Conservation (phyloP, 2,113 vertebrate genomes). For the Phrynosoma platyrhinos region DNA sequence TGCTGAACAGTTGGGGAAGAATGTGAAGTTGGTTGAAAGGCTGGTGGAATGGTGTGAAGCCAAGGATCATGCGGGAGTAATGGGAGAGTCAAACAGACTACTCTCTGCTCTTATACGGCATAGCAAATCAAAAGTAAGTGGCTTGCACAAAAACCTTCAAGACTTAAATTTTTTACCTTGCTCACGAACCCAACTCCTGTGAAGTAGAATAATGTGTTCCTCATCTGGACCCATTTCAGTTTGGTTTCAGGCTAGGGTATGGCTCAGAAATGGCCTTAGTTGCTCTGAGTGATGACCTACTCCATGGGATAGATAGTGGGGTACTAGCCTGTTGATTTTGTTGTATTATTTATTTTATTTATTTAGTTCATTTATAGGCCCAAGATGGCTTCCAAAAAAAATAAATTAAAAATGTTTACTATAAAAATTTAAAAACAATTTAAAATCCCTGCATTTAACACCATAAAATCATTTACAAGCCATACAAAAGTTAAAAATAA, state of each 20-base stretch:
- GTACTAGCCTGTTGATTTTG: too few relatives aligned
- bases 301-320: too few relatives aligned
- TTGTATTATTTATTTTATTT: too few relatives aligned
- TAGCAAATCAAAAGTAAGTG: conserved; percentile 96
- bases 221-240: too few relatives aligned
- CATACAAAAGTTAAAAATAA: too few relatives aligned
- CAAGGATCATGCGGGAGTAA: conserved; percentile 97
- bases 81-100: conserved; percentile 97
- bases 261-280: too few relatives aligned
- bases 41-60: conserved; percentile 99
- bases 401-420: too few relatives aligned
- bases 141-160: neutral
- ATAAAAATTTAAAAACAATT: too few relatives aligned
- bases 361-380: too few relatives aligned
- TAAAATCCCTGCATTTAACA: too few relatives aligned
- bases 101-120: conserved; percentile 97
- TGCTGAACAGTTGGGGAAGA: conserved; percentile 95
- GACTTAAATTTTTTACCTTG: neutral
- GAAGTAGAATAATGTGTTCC: neutral
- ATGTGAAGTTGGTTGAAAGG: conserved; percentile 89
- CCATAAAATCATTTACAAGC: too few relatives aligned
- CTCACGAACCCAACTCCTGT: neutral
- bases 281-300: neutral
- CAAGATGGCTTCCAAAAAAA: too few relatives aligned
- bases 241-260: neutral